phyloP scores from a whole-genome alignment of 2,888 invertebrate genomes.

The Sinodicranocentrus sp. region DNA sequence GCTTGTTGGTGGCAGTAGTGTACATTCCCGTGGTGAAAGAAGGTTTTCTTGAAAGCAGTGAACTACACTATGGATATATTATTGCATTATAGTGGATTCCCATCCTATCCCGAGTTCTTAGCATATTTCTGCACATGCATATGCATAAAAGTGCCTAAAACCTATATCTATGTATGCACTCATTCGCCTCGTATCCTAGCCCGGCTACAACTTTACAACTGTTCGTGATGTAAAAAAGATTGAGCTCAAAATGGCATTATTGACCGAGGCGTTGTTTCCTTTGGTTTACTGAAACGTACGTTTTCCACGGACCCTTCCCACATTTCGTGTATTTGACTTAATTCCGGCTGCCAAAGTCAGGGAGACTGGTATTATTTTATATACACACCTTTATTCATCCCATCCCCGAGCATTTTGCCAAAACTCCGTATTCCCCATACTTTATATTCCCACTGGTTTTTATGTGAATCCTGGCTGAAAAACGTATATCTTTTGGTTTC shows the following conservation, averaged over 20 bases:
- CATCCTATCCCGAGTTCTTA: neutral
- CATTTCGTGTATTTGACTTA: conserved; percentile 29
- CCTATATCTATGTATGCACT: neutral
- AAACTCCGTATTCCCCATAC: too few species aligned
- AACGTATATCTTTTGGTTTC: conserved; percentile 1
- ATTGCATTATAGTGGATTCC: neutral
- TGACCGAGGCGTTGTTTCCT: conserved; percentile 71
- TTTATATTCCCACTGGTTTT: conserved; percentile 9
- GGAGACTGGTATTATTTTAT: conserved; percentile 5
- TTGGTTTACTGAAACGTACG: neutral
- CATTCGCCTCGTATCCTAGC: neutral
- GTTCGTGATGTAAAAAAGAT: conserved; percentile 78
- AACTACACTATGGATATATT: neutral
- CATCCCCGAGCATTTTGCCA: neutral
- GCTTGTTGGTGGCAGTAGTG: neutral
- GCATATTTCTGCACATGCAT: neutral
- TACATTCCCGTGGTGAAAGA: neutral
- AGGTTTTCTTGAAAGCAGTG: neutral
- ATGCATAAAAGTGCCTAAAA: neutral
- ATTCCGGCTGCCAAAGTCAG: conserved; percentile 38
- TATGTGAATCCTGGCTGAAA: conserved; percentile 26
- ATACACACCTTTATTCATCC: conserved; percentile 22
- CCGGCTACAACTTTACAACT: conserved; percentile 81
- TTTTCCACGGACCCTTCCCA: neutral
- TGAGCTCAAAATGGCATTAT: conserved; percentile 67